Conservation (phyloP, 2,888 invertebrate species). For the Morinoia aosen region DNA sequence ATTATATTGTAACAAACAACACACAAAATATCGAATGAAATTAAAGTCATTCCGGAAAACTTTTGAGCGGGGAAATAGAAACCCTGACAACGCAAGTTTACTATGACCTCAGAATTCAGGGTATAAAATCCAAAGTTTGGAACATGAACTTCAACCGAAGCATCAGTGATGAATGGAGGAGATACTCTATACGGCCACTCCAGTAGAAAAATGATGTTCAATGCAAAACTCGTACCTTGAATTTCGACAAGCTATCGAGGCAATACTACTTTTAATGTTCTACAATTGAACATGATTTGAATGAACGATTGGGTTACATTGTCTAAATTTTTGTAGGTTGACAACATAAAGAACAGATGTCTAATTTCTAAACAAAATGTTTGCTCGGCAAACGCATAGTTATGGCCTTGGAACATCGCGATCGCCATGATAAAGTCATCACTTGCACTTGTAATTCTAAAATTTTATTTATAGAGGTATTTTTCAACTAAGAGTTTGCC, state of each 20-base stretch:
- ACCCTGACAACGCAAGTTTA: neutral
- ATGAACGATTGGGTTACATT: neutral
- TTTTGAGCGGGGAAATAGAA: neutral
- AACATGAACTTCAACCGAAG: neutral
- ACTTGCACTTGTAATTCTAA: too few species aligned
- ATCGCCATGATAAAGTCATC: too few species aligned
- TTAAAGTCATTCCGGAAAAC: neutral
- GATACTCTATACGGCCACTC: neutral
- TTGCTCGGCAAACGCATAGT: too few species aligned
- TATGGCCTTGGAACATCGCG: too few species aligned
- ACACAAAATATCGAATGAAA: neutral
- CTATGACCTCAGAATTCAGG: neutral
- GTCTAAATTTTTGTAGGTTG: neutral
- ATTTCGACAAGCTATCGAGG: neutral
- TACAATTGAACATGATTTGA: neutral
- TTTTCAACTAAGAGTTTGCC: too few species aligned
- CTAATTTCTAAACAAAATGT: too few species aligned
- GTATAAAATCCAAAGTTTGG: neutral
- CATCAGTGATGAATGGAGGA: neutral
- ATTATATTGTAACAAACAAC: neutral
- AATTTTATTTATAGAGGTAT: too few species aligned
- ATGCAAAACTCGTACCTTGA: neutral
- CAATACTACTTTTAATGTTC: neutral
- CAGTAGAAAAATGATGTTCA: neutral
- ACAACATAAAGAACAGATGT: neutral